Conservation (phyloP, 2,797 vertebrate genomes). For the Dromococcyx pavoninus region DNA sequence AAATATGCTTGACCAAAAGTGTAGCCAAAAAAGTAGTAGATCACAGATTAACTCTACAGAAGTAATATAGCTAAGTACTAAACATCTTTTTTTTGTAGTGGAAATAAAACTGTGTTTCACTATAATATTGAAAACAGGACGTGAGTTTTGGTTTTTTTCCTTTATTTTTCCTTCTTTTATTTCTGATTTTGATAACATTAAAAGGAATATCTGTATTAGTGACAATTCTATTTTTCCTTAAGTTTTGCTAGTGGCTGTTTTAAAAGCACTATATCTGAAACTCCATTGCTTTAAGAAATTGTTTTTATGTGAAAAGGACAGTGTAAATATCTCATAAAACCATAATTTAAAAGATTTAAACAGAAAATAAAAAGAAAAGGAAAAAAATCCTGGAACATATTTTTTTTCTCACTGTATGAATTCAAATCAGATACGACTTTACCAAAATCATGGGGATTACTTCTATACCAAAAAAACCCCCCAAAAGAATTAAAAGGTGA, state of each 20-base stretch:
- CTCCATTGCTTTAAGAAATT: neutral
- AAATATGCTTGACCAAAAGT: neutral
- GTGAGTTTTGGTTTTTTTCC: neutral
- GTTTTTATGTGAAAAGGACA: neutral
- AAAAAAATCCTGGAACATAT: accelerated
- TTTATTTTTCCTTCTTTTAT: neutral
- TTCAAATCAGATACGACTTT: neutral
- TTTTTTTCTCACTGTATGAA: neutral
- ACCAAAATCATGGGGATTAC: neutral
- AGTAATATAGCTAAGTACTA: neutral
- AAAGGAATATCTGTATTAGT: neutral
- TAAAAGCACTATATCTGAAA: neutral
- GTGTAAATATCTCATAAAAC: neutral
- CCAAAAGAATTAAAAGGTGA: too few relatives aligned
- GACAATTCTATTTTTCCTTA: accelerated
- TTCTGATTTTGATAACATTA: neutral
- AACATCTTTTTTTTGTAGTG: neutral
- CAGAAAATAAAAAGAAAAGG: too few relatives aligned
- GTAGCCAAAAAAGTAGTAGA: neutral
- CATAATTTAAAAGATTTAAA: neutral
- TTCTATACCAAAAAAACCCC: neutral
- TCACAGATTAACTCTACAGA: neutral
- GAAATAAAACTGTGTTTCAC: neutral
- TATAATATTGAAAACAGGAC: neutral
- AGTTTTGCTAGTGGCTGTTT: neutral